Evolutionary conservation across 1,140 invertebrate species (phyloP), one percentile per base, ranked within the genome.

Genomic region (Catajapyx aquilonaris): DNA sequence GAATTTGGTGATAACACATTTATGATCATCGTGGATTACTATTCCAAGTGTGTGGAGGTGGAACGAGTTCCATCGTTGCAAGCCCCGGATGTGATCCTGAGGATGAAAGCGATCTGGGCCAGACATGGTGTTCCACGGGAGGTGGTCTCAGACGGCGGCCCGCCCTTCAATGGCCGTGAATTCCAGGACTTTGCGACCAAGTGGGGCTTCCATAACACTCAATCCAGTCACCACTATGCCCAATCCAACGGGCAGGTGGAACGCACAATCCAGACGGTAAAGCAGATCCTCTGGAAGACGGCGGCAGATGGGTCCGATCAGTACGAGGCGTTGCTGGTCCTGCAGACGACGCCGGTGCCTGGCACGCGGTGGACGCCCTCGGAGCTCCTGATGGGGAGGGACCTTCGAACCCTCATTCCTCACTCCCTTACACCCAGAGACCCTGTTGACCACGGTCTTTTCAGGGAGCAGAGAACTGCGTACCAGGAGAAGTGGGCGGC

Each of bases 111-210:
- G 13, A 11, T 35, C 5, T 43, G 40, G 21, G 3, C 41, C n/a
- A 13, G 32, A 10, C 38, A 34, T 16, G 41, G 41, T n/a, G 34
- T 43, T 18, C 39, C 42, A 4, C 31, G 35, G 20, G 34, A 19
- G 17, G 13, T 43, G 9, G 36, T 37, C n/a, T 37, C 20, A 18
- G 46, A 52, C 33, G 48, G 49, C 41, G 46, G 41, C 9, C 41
- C 50, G 7, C 49, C 50, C 35, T 50, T 45, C 23, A 4, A 31
- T 5, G 38, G 20, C n/a, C 4, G 17, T 4, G 32, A 45, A 16
- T 54, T 54, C 30, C 21, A 21, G 18, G 25, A 42, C 11, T 54
- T 53, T 25, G 28, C 46, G 4, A 28, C 40, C 9, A 34, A 45
- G 3, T 52, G 41, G 30, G 40, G 40, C 7, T 45, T 53, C 31